Percentiles rank a stretch among this genome's conserved stretches.
Conservation (phyloP, 92 coral and sea anemone species). For the Epizoanthus ramosus region DNA sequence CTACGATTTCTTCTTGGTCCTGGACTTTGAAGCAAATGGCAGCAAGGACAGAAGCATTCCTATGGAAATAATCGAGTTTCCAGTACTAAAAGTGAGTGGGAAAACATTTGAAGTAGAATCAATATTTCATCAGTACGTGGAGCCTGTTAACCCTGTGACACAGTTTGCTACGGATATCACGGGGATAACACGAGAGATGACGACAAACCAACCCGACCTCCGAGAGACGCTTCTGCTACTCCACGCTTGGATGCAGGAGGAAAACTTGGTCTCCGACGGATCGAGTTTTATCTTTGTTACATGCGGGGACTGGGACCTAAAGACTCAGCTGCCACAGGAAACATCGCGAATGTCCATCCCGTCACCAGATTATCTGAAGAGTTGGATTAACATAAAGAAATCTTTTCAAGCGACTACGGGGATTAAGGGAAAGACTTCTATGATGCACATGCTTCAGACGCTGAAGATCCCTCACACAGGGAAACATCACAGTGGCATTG, state of each 20-base stretch:
- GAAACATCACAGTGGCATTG: slow-evolving; percentile 33
- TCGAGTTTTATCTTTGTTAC: slow-evolving; percentile 30
- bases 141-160: slow-evolving; percentile 33
- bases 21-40: slow-evolving; percentile 42
- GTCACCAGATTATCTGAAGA: slow-evolving; percentile 19
- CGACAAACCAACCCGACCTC: slow-evolving; percentile 18
- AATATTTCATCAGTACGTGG: slow-evolving; percentile 33
- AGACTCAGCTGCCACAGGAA: slow-evolving; percentile 22
- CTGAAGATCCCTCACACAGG: slow-evolving; percentile 37
- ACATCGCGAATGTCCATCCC: slow-evolving; percentile 7
- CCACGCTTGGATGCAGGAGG: slow-evolving; percentile 30
- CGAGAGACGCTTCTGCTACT: slow-evolving; percentile 8
- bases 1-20: slow-evolving; percentile 28
- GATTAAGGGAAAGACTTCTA: slow-evolving; percentile 11
- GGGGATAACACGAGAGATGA: slow-evolving; percentile 34
- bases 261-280: slow-evolving; percentile 8
- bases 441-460: slow-evolving; percentile 5
- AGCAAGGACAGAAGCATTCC: slow-evolving; percentile 39
- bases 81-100: slow-evolving; percentile 33
- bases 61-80: slow-evolving; percentile 46
- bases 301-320: slow-evolving; percentile 40
- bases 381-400: slow-evolving; percentile 41
- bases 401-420: slow-evolving; percentile 19
- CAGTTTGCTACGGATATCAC: slow-evolving; percentile 42
- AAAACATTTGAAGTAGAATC: slow-evolving; percentile 30